Percentiles rank a stretch among this genome's conserved stretches.
These are phyloP conservation scores for Opisthograptis luteolata DNA, from an alignment of 2,888 invertebrate genomes.

Conservation along the genomic window DNA sequence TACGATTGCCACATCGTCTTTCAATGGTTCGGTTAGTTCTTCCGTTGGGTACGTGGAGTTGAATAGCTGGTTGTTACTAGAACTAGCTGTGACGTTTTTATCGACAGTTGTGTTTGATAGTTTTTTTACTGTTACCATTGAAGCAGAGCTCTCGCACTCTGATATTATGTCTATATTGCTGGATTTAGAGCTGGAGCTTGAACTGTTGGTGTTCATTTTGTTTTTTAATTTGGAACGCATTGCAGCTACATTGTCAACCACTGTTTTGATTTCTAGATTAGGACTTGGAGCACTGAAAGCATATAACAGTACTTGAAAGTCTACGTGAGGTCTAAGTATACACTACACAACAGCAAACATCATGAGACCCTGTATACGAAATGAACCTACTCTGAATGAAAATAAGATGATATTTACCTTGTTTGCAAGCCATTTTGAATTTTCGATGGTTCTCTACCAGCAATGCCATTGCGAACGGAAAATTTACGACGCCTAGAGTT, in stretches of 20 bases:
- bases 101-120: slow-evolving; percentile 42
- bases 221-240: slow-evolving; percentile 43
- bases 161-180: slow-evolving; percentile 46
- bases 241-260: slow-evolving; percentile 28
- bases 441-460: slow-evolving; percentile 47
- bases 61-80: slow-evolving; percentile 57
- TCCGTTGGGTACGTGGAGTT: slow-evolving; percentile 32
- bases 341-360: too few relatives aligned
- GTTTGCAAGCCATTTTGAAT: slow-evolving; percentile 53
- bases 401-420: slow-evolving; percentile 54
- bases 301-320: too few relatives aligned
- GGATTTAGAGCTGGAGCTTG: slow-evolving; percentile 49
- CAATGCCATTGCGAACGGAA: slow-evolving; percentile 66
- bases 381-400: too few relatives aligned
- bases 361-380: too few relatives aligned
- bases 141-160: slow-evolving; percentile 49
- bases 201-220: slow-evolving; percentile 49
- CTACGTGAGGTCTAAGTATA: too few relatives aligned
- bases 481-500: slow-evolving; percentile 71
- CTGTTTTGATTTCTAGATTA: slow-evolving; percentile 41
- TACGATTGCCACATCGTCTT: slow-evolving; percentile 1
- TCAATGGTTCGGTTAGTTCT: slow-evolving; percentile 13
- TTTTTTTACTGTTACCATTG: slow-evolving; percentile 35
- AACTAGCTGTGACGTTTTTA: slow-evolving; percentile 60
- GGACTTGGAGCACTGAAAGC: slow-evolving; percentile 45